Evolutionary conservation across 2,797 vertebrate species (phyloP).

Genomic region (Pantherophis alleghaniensis): DNA sequence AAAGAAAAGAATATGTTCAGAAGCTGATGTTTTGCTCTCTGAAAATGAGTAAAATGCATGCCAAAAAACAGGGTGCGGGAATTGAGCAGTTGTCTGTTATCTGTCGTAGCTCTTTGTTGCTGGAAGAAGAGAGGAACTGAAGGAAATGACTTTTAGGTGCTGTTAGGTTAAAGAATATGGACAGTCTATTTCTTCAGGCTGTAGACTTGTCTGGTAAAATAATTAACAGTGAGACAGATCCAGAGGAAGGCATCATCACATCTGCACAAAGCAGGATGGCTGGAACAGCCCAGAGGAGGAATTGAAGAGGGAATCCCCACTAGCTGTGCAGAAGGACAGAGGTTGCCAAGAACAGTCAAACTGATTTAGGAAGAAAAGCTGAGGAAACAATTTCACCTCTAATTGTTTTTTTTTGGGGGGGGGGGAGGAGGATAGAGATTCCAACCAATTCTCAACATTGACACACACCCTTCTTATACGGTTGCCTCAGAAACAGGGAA

Average conservation of each 20-base stretch:
- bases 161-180: slow-evolving; percentile 64
- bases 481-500: not conserved
- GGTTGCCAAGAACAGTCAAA: slow-evolving; percentile 64
- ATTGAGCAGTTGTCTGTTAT: not conserved
- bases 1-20: not conserved
- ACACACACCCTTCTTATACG: not conserved
- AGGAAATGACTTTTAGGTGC: slow-evolving; percentile 46
- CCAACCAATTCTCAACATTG: not conserved
- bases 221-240: slow-evolving; percentile 68
- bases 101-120: slow-evolving; percentile 11
- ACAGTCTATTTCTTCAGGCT: slow-evolving; percentile 61
- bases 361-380: slow-evolving; percentile 67
- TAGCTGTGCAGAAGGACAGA: slow-evolving; percentile 54
- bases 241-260: slow-evolving; percentile 61
- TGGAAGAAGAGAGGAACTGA: not conserved
- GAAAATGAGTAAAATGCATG: not conserved
- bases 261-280: slow-evolving; percentile 69
- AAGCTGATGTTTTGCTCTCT: not conserved
- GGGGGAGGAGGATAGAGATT: slow-evolving; percentile 14
- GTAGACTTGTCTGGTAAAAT: slow-evolving; percentile 68
- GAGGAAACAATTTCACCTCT: slow-evolving; percentile 62
- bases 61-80: not conserved
- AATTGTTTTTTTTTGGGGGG: slow-evolving; percentile 38
- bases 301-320: slow-evolving; percentile 32
- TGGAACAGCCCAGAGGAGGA: slow-evolving; percentile 50